phyloP scores from a whole-genome alignment of 2,113 vertebrate species.

The Hippocampus comes region DNA sequence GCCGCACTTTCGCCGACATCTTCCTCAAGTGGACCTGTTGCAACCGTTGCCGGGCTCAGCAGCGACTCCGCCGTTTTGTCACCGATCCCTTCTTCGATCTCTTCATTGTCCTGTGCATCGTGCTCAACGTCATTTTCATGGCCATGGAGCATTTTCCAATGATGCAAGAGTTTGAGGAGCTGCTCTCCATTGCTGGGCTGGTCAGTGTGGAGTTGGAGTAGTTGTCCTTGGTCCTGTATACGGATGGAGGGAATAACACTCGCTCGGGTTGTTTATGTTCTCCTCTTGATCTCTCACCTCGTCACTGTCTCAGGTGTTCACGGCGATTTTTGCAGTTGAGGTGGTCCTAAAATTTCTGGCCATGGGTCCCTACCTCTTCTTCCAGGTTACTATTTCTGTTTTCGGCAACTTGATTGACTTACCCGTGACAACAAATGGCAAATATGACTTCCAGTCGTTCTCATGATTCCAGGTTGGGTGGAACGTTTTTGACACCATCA shows the following conservation, averaged over 20 bases:
- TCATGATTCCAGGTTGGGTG: conserved; percentile 80
- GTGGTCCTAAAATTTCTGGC: conserved; percentile 94
- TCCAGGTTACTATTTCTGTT: conserved; percentile 62
- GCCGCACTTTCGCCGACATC: conserved; percentile 82
- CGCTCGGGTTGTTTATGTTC: too few relatives aligned
- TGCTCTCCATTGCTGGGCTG: conserved; percentile 83
- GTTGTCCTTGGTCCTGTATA: neutral
- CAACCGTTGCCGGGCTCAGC: conserved; percentile 77
- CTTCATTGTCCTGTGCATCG: conserved; percentile 92
- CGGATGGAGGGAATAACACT: too few relatives aligned
- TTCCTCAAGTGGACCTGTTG: conserved; percentile 92
- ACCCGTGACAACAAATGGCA: neutral
- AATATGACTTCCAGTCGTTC: neutral
- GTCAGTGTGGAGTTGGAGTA: conserved; percentile 59
- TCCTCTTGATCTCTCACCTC: neutral
- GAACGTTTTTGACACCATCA: conserved; percentile 97
- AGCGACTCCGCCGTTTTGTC: conserved; percentile 75
- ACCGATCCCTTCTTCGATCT: conserved; percentile 96
- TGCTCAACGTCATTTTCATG: conserved; percentile 96
- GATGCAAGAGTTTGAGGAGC: conserved; percentile 76
- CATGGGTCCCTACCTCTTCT: conserved; percentile 91
- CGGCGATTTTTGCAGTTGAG: conserved; percentile 90
- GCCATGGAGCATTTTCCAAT: conserved; percentile 98
- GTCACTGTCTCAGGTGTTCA: conserved; percentile 81
- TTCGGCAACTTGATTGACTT: neutral